A percentile compares a stretch with the other conserved stretches of the same genome.
These are phyloP conservation scores for Corvus cornix DNA, from an alignment of 2,113 vertebrate species.

Conservation along the genomic window DNA sequence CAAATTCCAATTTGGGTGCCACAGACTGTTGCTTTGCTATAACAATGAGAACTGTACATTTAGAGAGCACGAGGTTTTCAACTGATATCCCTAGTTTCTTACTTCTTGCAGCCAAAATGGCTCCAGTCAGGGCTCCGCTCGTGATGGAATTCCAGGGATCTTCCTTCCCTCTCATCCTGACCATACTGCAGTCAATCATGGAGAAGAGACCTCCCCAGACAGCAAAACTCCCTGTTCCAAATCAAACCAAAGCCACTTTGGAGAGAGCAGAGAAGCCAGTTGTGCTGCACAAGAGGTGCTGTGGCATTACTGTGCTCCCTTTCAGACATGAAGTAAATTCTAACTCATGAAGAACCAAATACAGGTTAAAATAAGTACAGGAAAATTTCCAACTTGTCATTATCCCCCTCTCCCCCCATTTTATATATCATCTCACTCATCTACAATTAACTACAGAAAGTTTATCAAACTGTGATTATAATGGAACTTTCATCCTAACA, in stretches of 20 bases:
- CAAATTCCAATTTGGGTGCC: not conserved
- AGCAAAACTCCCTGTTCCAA: constrained; percentile 88
- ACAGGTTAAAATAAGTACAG: not conserved
- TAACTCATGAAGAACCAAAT: not conserved
- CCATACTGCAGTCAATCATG: constrained; percentile 95
- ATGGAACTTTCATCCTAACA: not conserved
- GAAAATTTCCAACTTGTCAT: not conserved
- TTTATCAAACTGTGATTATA: not conserved
- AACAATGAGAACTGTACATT: not conserved
- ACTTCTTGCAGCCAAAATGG: constrained; percentile 95
- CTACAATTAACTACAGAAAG: not conserved
- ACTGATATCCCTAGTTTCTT: constrained; percentile 51
- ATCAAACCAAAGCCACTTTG: not conserved
- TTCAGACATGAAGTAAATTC: not conserved
- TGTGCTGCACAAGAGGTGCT: not conserved
- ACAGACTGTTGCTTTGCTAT: not conserved
- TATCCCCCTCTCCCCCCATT: not conserved
- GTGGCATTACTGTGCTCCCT: not conserved
- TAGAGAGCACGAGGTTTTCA: not conserved
- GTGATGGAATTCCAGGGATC: constrained; percentile 99
- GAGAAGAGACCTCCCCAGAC: constrained; percentile 97
- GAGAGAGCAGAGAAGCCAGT: not conserved
- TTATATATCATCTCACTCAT: not conserved
- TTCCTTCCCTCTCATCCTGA: constrained; percentile 92
- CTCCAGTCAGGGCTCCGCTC: constrained; percentile 93